Conservation (phyloP, 2,113 vertebrate genomes). For the Macaca fascicularis region DNA sequence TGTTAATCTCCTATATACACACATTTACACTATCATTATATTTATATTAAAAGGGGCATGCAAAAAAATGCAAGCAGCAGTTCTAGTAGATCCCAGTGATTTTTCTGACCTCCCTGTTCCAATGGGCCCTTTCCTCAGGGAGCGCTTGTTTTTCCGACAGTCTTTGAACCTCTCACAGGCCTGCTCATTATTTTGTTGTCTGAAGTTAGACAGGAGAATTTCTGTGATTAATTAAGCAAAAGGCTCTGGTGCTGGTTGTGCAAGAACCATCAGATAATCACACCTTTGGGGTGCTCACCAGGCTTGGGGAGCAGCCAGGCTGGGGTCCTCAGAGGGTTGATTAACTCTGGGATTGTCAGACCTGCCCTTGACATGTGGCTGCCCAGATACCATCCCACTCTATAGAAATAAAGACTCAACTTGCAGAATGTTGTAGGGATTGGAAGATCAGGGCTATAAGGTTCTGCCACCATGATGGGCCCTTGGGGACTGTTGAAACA, state of each 20-base stretch:
- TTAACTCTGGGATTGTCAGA: slow-evolving; percentile 85
- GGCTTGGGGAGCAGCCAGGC: slow-evolving; percentile 66
- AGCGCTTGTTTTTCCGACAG: slow-evolving; percentile 83
- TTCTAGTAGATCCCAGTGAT: slow-evolving; percentile 80
- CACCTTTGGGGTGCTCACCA: slow-evolving; percentile 84
- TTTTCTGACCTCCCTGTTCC: slow-evolving; percentile 82
- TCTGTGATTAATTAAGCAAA: slow-evolving; percentile 90
- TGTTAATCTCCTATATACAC: slow-evolving; percentile 73
- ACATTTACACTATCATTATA: slow-evolving; percentile 81
- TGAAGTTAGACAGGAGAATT: slow-evolving; percentile 88
- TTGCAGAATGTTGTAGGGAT: slow-evolving; percentile 76
- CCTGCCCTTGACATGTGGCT: slow-evolving; percentile 79
- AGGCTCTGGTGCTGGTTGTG: slow-evolving; percentile 83
- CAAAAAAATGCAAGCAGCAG: slow-evolving; percentile 81
- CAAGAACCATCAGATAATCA: slow-evolving; percentile 88
- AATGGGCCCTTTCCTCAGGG: slow-evolving; percentile 82
- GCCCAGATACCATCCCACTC: slow-evolving; percentile 80
- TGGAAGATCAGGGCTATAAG: slow-evolving; percentile 74
- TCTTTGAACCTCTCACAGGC: slow-evolving; percentile 88
- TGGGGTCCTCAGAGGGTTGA: slow-evolving; percentile 85
- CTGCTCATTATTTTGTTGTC: slow-evolving; percentile 90
- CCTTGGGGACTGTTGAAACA: background rate
- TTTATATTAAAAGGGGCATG: slow-evolving; percentile 82
- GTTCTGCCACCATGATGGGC: slow-evolving; percentile 62
- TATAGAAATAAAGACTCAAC: slow-evolving; percentile 81